These are phyloP conservation scores for Anser cygnoides DNA, from an alignment of 2,113 vertebrate genomes.

Conservation along the genomic window DNA sequence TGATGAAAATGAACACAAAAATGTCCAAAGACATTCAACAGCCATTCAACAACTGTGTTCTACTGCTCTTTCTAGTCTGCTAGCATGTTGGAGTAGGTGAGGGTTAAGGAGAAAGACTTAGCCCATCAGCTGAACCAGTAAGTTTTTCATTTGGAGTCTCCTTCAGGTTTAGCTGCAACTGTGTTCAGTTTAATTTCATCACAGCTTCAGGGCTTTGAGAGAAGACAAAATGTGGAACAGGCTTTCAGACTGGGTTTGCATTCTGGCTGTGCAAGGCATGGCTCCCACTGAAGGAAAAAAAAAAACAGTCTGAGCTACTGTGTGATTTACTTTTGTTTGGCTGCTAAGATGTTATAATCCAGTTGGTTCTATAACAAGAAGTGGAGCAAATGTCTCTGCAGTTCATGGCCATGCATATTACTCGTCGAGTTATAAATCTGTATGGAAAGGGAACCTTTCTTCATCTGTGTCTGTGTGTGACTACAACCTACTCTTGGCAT, in stretches of 20 bases:
- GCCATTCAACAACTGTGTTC: neutral
- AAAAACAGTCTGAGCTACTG: neutral
- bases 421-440: neutral
- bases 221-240: neutral
- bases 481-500: neutral
- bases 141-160: neutral
- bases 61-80: neutral
- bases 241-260: neutral
- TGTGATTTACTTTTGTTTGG: neutral
- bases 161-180: neutral
- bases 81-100: neutral
- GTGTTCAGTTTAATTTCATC: neutral
- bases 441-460: neutral
- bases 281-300: neutral
- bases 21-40: neutral
- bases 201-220: neutral
- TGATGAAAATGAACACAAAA: neutral
- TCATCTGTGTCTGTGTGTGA: neutral
- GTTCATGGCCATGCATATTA: neutral
- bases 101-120: neutral
- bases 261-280: neutral
- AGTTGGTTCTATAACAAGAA: neutral
- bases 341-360: neutral
- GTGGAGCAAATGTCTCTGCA: neutral
- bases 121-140: neutral